A percentile compares a stretch with the other conserved stretches of the same genome.
Conservation (phyloP, 1,140 invertebrate species). For the Arctopsyche grandis region DNA sequence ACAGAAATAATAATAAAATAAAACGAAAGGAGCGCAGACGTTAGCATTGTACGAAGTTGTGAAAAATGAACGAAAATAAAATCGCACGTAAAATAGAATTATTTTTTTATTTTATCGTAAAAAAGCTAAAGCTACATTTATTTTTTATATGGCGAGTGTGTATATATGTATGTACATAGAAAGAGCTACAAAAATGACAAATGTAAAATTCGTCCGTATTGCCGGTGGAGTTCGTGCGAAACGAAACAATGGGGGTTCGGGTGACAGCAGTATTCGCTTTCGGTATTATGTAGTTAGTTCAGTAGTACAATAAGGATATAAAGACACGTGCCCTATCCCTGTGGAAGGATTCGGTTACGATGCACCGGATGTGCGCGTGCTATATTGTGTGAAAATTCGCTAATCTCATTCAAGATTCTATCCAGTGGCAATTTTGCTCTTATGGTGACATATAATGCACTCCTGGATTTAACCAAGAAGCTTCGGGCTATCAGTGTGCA, state of each 20-base stretch:
- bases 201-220: not conserved
- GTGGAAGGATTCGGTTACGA: not conserved
- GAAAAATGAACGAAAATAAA: conserved; percentile 23
- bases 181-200: not conserved
- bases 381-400: not conserved
- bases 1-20: not conserved
- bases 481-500: no score
- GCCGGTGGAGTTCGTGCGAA: not conserved
- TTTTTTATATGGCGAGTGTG: not conserved
- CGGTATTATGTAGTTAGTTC: no score
- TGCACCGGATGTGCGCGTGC: conserved; percentile 17
- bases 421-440: no score
- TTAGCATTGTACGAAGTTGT: not conserved
- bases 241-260: not conserved
- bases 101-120: conserved; percentile 4
- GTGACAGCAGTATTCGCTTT: not conserved
- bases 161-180: not conserved
- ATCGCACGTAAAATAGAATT: not conserved
- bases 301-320: not conserved
- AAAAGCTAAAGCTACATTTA: not conserved
- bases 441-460: no score
- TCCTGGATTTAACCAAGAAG: no score
- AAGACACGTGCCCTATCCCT: conserved; percentile 5
- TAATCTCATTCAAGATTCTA: no score
- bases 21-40: not conserved